Conservation (phyloP, 2,888 invertebrate genomes). For the Agonopterix heracliana region DNA sequence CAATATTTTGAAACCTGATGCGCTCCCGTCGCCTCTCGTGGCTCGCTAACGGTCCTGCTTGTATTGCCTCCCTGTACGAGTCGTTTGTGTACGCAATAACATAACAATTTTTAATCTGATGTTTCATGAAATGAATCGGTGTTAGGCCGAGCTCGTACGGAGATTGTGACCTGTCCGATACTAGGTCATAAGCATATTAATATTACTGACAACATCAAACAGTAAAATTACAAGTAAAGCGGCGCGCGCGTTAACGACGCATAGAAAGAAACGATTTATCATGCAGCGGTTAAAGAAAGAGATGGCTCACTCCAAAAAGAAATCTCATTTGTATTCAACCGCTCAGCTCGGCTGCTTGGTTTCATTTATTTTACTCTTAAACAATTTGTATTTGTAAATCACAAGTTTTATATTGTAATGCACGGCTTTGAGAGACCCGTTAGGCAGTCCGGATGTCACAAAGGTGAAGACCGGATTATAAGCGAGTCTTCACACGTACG, state of each 20-base stretch:
- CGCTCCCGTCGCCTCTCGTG: slow-evolving; percentile 23
- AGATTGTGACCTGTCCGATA: slow-evolving; percentile 62
- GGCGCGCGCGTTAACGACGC: slow-evolving; percentile 62
- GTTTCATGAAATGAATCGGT: slow-evolving; percentile 54
- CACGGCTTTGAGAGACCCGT: slow-evolving; percentile 35
- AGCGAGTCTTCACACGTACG: slow-evolving; percentile 38
- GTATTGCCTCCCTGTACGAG: slow-evolving; percentile 14
- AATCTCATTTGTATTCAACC: slow-evolving; percentile 65
- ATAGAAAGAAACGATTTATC: slow-evolving; percentile 64
- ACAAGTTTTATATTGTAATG: slow-evolving; percentile 54
- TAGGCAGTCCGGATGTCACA: slow-evolving; percentile 53
- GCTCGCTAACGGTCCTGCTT: slow-evolving; percentile 37
- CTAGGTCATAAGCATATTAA: slow-evolving; percentile 69
- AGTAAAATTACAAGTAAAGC: slow-evolving; percentile 61
- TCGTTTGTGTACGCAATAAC: slow-evolving; percentile 34
- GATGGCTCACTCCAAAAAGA: slow-evolving; percentile 63
- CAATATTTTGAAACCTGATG: slow-evolving; percentile 64
- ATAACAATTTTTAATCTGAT: slow-evolving; percentile 56
- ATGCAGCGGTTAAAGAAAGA: slow-evolving; percentile 55
- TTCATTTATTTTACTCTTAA: slow-evolving; percentile 62
- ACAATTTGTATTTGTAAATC: slow-evolving; percentile 65
- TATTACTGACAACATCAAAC: slow-evolving; percentile 66
- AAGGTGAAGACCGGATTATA: slow-evolving; percentile 48
- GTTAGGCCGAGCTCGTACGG: slow-evolving; percentile 25
- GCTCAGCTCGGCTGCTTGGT: slow-evolving; percentile 34